These are phyloP conservation scores for Lates japonicus DNA, from an alignment of 2,797 vertebrate species.

Conservation along the genomic window DNA sequence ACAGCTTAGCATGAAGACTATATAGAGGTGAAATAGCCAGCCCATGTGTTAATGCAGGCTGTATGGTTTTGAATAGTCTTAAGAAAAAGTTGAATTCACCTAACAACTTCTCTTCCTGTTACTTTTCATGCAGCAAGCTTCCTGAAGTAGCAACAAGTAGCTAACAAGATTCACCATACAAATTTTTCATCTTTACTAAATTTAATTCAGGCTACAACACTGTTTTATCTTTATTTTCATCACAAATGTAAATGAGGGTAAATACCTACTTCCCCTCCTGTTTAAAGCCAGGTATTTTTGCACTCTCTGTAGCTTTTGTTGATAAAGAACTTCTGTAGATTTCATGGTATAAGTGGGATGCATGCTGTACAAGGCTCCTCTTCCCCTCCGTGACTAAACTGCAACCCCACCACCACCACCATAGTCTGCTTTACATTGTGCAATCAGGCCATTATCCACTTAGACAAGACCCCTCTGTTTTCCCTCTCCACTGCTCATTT, in stretches of 20 bases:
- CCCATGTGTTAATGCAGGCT: no score
- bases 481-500: not conserved
- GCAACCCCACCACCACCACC: slow-evolving; percentile 20
- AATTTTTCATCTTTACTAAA: no score
- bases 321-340: not conserved
- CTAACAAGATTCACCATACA: no score
- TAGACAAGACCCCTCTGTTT: slow-evolving; percentile 24
- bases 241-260: no score
- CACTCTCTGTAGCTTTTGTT: not conserved
- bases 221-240: no score
- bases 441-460: slow-evolving; percentile 39
- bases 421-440: slow-evolving; percentile 32
- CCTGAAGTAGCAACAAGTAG: no score
- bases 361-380: slow-evolving; percentile 24
- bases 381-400: slow-evolving; percentile 68
- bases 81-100: no score
- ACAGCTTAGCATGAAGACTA: not conserved
- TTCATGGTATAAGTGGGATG: slow-evolving; percentile 23
- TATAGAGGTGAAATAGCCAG: not conserved
- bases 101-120: no score
- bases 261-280: not conserved
- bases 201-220: no score
- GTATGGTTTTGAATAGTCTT: no score
- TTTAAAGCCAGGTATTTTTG: not conserved
- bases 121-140: no score